A percentile compares a stretch with the other conserved stretches of the same genome.
Conservation (phyloP, 2,113 vertebrate genomes). For the Spea bombifrons region DNA sequence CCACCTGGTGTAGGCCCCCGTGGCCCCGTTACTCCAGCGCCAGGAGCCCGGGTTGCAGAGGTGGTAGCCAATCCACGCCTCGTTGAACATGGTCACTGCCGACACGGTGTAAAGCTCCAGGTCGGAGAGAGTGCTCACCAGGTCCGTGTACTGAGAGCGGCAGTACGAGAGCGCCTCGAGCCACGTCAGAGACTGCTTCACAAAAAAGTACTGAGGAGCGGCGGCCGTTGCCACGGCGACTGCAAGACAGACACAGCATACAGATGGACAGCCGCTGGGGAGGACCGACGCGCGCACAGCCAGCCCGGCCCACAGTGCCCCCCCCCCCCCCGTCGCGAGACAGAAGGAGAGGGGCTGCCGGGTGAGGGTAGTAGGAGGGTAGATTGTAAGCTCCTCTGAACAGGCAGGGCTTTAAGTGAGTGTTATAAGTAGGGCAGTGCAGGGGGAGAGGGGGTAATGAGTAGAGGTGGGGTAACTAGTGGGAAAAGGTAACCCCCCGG, state of each 20-base stretch:
- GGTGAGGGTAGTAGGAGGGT: too few species aligned
- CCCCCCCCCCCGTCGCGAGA: too few species aligned
- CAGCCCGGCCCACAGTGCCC: too few species aligned
- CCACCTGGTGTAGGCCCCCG: background rate
- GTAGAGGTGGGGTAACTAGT: too few species aligned
- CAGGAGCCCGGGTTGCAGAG: slow-evolving; percentile 3
- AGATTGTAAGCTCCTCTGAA: too few species aligned
- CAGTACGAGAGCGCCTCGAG: slow-evolving; percentile 7
- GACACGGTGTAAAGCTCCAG: background rate
- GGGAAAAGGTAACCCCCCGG: too few species aligned
- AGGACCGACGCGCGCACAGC: too few species aligned
- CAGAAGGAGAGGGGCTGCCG: too few species aligned
- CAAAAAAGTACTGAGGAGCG: background rate
- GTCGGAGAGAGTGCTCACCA: slow-evolving; percentile 1
- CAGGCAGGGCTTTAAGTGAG: too few species aligned
- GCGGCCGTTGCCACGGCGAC: background rate
- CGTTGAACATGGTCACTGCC: background rate
- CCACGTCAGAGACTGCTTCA: slow-evolving; percentile 14
- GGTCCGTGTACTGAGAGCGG: slow-evolving; percentile 5
- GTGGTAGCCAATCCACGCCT: slow-evolving; percentile 13
- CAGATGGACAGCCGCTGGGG: background rate
- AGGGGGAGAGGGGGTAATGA: too few species aligned
- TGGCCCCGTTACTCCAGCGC: slow-evolving; percentile 15
- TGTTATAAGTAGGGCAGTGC: too few species aligned
- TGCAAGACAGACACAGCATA: background rate